Percentiles rank a stretch among this genome's conserved stretches.
phyloP scores from a whole-genome alignment of 2,888 invertebrate species.

The Brachyopa scutellaris region DNA sequence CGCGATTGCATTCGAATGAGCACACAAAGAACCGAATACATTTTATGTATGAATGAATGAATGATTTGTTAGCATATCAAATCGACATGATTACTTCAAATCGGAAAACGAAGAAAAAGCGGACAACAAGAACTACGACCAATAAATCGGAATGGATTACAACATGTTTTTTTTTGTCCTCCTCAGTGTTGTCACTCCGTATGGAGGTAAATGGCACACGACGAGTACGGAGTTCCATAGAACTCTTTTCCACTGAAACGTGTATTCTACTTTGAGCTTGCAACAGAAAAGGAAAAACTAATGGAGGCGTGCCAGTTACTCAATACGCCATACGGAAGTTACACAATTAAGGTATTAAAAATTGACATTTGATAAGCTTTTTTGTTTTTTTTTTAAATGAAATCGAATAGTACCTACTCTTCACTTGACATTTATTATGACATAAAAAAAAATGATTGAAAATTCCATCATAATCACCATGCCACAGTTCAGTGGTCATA shows the following conservation, averaged over 20 bases:
- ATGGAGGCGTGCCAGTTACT: conserved; percentile 49
- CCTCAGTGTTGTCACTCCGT: conserved; percentile 8
- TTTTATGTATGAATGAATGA: conserved; percentile 35
- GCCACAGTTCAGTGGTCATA: not conserved
- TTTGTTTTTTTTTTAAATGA: no score
- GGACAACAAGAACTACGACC: not conserved
- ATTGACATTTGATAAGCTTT: no score
- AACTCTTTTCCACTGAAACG: conserved; percentile 32
- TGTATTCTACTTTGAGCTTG: not conserved
- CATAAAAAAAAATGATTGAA: not conserved
- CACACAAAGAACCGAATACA: not conserved
- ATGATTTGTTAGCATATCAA: conserved; percentile 62
- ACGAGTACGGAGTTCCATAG: conserved; percentile 43
- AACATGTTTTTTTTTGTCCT: conserved; percentile 17
- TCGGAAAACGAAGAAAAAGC: conserved; percentile 31
- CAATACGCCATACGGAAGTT: conserved; percentile 56
- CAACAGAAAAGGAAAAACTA: conserved; percentile 5
- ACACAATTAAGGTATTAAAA: conserved; percentile 33
- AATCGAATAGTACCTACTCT: not conserved
- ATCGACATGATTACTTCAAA: conserved; percentile 60
- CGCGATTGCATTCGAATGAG: conserved; percentile 24
- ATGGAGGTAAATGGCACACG: conserved; percentile 47
- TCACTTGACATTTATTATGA: not conserved
- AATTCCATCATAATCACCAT: not conserved
- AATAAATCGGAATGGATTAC: conserved; percentile 62